Percentiles rank a stretch among this genome's conserved stretches.
phyloP scores from a whole-genome alignment of 2,113 vertebrate genomes.

The Plecturocebus donacophilus region DNA sequence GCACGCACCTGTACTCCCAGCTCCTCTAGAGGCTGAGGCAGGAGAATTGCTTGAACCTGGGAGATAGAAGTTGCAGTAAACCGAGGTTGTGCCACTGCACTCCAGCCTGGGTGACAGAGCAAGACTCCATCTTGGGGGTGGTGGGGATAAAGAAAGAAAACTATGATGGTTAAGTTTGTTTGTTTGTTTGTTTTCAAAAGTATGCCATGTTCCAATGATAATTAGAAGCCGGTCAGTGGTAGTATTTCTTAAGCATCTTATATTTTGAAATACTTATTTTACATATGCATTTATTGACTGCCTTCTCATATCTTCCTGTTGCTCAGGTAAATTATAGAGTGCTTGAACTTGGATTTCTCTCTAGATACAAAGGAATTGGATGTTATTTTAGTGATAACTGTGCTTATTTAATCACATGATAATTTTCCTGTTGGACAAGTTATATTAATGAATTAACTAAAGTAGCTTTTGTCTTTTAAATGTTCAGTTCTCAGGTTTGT shows the following conservation, averaged over 20 bases:
- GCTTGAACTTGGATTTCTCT: background rate
- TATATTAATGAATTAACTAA: background rate
- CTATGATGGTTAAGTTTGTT: background rate
- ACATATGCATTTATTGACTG: background rate
- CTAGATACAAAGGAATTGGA: background rate
- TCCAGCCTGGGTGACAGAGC: too few species aligned
- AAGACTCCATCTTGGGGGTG: too few species aligned
- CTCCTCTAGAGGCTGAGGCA: too few species aligned
- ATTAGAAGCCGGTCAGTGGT: background rate
- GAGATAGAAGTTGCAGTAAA: too few species aligned
- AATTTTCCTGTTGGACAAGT: background rate
- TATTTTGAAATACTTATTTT: background rate
- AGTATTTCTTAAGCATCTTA: background rate
- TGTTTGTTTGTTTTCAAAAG: slow-evolving; percentile 19
- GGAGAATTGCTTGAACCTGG: too few species aligned
- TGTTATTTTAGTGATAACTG: background rate
- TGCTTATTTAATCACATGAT: background rate
- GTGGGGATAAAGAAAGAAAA: background rate
- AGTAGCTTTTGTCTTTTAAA: slow-evolving; percentile 30
- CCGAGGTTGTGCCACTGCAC: too few species aligned
- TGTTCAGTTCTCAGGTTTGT: background rate
- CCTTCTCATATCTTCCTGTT: background rate
- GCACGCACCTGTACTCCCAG: too few species aligned
- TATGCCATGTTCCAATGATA: background rate
- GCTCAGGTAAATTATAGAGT: background rate